phyloP scores from a whole-genome alignment of 2,113 vertebrate genomes.

The Gavia stellata region DNA sequence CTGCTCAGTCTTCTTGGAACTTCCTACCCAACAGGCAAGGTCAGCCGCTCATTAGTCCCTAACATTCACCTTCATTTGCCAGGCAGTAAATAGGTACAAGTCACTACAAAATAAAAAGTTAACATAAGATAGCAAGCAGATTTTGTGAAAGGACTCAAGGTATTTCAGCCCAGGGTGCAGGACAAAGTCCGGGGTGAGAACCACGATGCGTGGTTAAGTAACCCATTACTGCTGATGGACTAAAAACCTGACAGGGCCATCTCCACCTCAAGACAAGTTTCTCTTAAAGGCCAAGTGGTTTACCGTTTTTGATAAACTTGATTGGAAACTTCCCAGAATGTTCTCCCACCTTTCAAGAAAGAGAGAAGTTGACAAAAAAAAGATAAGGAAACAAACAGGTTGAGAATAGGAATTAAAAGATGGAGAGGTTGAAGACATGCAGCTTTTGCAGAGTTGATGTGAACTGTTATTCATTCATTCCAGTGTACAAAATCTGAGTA shows the following conservation, averaged over 20 bases:
- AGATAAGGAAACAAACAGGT: neutral
- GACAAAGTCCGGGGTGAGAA: neutral
- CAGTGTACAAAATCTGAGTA: neutral
- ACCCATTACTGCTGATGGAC: neutral
- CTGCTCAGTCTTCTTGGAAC: neutral
- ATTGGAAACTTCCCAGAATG: neutral
- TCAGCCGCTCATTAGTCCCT: neutral
- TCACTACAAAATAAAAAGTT: neutral
- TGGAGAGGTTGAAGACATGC: accelerated
- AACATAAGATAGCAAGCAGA: neutral
- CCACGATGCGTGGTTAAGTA: accelerated
- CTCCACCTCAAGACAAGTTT: neutral
- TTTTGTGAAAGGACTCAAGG: neutral
- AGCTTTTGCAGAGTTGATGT: neutral
- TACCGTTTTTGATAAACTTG: neutral
- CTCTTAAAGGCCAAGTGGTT: neutral
- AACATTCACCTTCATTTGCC: neutral
- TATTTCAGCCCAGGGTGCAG: neutral
- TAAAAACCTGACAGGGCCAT: neutral
- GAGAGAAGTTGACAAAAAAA: neutral
- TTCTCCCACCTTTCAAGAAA: neutral
- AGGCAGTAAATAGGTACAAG: neutral
- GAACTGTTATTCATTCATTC: neutral
- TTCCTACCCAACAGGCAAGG: neutral
- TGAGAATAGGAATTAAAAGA: neutral